Evolutionary conservation across 2,797 vertebrate species (phyloP).

Genomic region (Echiichthys vipera): DNA sequence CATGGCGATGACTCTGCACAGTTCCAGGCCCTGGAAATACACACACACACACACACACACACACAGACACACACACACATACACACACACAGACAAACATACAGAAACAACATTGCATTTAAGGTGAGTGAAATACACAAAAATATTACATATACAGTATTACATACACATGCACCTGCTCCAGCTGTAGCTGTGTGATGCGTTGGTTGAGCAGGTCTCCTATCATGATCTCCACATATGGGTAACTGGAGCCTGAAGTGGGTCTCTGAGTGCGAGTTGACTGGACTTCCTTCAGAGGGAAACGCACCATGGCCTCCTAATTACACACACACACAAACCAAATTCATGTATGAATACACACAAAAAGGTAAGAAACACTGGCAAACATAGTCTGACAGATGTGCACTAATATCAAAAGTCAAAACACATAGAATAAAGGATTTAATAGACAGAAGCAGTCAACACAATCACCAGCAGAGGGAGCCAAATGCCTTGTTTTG

Average conservation of each 20-base stretch:
- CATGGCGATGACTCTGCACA: slow-evolving; percentile 93
- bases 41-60: slow-evolving; percentile 38
- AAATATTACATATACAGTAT: not conserved
- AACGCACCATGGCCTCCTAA: slow-evolving; percentile 90
- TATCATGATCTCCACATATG: slow-evolving; percentile 93
- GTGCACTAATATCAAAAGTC: not conserved
- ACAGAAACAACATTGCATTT: not conserved
- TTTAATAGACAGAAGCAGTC: not conserved
- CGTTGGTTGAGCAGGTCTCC: slow-evolving; percentile 91
- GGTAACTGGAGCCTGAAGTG: slow-evolving; percentile 91
- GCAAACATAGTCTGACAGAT: not conserved
- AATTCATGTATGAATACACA: not conserved
- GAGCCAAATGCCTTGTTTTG: slow-evolving; percentile 31
- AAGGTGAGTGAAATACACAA: not conserved
- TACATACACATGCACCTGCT: slow-evolving; percentile 86
- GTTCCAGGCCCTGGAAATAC: slow-evolving; percentile 90
- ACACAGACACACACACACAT: slow-evolving; percentile 38
- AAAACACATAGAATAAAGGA: not conserved
- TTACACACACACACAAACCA: slow-evolving; percentile 25
- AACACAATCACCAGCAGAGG: slow-evolving; percentile 48
- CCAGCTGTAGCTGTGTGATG: slow-evolving; percentile 94
- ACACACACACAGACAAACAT: slow-evolving; percentile 1
- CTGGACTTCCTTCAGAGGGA: slow-evolving; percentile 94
- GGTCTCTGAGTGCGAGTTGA: slow-evolving; percentile 93
- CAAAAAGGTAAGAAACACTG: not conserved